Evolutionary conservation across 2,888 invertebrate species (phyloP).

Genomic region (Dione vanillae): DNA sequence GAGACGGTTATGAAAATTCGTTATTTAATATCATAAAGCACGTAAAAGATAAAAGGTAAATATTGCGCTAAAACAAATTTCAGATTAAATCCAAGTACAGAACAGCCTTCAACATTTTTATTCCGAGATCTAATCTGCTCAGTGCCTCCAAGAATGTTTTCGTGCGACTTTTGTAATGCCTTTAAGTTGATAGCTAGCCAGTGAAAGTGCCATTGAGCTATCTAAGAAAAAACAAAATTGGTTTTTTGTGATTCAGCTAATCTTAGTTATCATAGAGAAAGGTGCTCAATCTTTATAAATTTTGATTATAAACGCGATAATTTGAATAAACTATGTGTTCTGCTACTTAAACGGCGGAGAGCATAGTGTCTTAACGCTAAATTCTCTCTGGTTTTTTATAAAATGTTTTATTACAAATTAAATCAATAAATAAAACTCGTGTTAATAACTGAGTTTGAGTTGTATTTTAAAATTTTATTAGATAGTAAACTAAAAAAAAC

Average conservation of each 20-base stretch:
- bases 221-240: conserved; percentile 33
- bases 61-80: conserved; percentile 46
- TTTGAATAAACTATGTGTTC: no score
- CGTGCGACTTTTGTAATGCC: conserved; percentile 43
- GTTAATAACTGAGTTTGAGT: no score
- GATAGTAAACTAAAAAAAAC: no score
- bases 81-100: conserved; percentile 55
- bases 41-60: conserved; percentile 42
- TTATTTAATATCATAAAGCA: conserved; percentile 38
- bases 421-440: no score
- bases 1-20: conserved; percentile 41
- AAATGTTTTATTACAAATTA: no score
- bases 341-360: no score
- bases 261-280: not conserved
- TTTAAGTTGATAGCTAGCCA: conserved; percentile 38
- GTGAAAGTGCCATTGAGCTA: conserved; percentile 34
- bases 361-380: no score
- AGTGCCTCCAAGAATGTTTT: conserved; percentile 36
- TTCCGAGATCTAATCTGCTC: conserved; percentile 51
- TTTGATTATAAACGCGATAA: no score
- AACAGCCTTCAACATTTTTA: conserved; percentile 54
- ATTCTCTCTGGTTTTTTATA: no score
- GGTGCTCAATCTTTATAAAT: no score
- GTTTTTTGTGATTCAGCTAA: conserved; percentile 35
- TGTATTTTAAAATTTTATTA: no score